Evolutionary conservation across 2,888 invertebrate genomes (phyloP), one percentile per base, ranked within the genome.

Genomic region (Malthinus flaveolus): DNA sequence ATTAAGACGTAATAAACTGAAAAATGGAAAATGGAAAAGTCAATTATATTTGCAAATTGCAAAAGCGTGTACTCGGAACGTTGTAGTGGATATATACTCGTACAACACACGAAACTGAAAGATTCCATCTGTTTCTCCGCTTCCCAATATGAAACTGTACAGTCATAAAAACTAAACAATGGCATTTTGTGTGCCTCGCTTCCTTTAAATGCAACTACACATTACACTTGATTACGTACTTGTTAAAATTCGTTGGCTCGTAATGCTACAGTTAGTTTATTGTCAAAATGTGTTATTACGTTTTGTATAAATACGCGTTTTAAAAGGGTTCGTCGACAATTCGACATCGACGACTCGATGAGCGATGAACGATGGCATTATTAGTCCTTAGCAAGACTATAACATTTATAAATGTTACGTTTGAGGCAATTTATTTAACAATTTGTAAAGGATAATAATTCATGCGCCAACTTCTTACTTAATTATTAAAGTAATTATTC

Each of bases 41-140:
- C 45, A 54, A 54, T 54, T 54, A 54, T 48, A 45, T 54, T 54
- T 54, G 54, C 47, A 54, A 54, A 54, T 54, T 54, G 48, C 54
- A 47, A 39, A 33, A 37, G 48, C 54, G 54, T 48, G 54, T 47
- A 39, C 35, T 52, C 36, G 36, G 47, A 47, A 48, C 47, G 45
- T 48, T 23, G 31, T 39, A 46, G 23, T 23, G n/a, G n/a, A n/a
- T n/a, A n/a, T n/a, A n/a, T n/a, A n/a, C n/a, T n/a, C n/a, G 47
- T 12, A 33, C 36, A 31, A 44, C 35, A 46, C 47, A 54, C 47
- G 46, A 54, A 52, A 46, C 37, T 47, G 54, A 54, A 54, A 47
- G 46, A 54, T 54, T 54, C 37, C 45, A 52, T 52, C 52, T 46
- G 46, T 5, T 23, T 23, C 23, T 23, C 23, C 23, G 23, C 23